These are phyloP conservation scores for Rhea pennata DNA, from an alignment of 2,113 vertebrate genomes.

Conservation along the genomic window DNA sequence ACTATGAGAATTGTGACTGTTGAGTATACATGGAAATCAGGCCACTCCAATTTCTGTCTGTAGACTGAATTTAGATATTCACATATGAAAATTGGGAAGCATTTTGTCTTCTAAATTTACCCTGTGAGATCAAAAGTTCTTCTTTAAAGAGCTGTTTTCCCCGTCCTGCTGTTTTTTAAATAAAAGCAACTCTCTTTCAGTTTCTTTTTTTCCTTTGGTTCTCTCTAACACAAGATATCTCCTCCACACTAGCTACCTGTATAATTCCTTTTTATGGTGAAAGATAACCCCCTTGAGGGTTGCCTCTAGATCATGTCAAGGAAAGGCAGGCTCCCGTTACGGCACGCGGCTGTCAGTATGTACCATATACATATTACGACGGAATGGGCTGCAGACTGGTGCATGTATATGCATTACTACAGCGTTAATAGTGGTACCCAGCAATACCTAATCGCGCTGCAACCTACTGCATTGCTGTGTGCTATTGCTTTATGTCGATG, in stretches of 20 bases:
- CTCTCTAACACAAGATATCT: not conserved
- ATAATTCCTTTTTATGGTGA: not conserved
- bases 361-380: not conserved
- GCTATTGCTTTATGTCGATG: not conserved
- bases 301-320: not conserved
- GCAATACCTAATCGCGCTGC: not conserved
- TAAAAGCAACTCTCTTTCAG: not conserved
- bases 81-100: constrained; percentile 49
- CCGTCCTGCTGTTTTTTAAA: constrained; percentile 43
- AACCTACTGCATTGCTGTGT: not conserved
- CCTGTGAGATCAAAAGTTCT: constrained; percentile 55
- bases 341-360: not conserved
- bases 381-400: not conserved
- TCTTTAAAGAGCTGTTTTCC: constrained; percentile 28
- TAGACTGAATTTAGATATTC: constrained; percentile 64
- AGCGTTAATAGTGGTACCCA: not conserved
- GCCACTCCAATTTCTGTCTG: constrained; percentile 34
- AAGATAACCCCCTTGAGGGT: not conserved
- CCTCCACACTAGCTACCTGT: not conserved
- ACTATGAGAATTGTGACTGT: not conserved
- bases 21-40: constrained; percentile 8
- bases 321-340: not conserved
- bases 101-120: constrained; percentile 47
- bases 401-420: not conserved
- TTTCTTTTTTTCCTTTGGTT: not conserved